Base-by-base conservation (phyloP, 2,888 invertebrate genomes). In the Isotomurus palustris region DNA sequence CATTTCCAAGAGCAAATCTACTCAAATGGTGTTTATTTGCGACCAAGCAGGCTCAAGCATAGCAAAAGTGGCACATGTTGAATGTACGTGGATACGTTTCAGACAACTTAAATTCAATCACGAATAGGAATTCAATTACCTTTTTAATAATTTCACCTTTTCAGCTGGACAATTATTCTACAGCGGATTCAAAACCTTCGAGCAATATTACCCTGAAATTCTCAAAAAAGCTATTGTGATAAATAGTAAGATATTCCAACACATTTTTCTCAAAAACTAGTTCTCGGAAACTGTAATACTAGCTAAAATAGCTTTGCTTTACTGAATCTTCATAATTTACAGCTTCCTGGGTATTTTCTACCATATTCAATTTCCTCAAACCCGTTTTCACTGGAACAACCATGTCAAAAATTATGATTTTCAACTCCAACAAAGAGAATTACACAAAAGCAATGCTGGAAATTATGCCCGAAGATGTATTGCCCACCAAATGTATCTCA, bases 121-220 rank as follows among this genome's bases (percentile, higher is more conserved):
- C 14, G 12, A 21, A 28, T 41, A 21, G 17, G 6, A 12, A 24
- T 28, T 50, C n/a, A 22, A 22, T 50, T 14, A 36, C 17, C 25
- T 22, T 19, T 2, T 24, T 14, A 40, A 24, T 40, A 25, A 21
- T 27, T 53, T 17, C 19, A 10, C n/a, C 5, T 17, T 25, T 24
- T 24, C 35, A 58, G 58, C 58, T 12, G 40, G 47, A 22, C 58
- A 58, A 36, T n/a, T 48, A 12, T 58, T 53, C 35, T 58, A 25
- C 27, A 24, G 29, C 6, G 58, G 48, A 2, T 58, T 58, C 22
- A 53, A 58, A 47, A 32, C 43, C 6, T 58, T 58, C 43, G 58
- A 58, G 19, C 58, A 58, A 43, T 49, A 58, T 27, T 58, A 58
- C 36, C 58, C 58, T 14, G 58, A 58, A 44, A 58, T 58, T 27